phyloP scores from a whole-genome alignment of 2,888 invertebrate species.

The Trypoxylon attenuatum region DNA sequence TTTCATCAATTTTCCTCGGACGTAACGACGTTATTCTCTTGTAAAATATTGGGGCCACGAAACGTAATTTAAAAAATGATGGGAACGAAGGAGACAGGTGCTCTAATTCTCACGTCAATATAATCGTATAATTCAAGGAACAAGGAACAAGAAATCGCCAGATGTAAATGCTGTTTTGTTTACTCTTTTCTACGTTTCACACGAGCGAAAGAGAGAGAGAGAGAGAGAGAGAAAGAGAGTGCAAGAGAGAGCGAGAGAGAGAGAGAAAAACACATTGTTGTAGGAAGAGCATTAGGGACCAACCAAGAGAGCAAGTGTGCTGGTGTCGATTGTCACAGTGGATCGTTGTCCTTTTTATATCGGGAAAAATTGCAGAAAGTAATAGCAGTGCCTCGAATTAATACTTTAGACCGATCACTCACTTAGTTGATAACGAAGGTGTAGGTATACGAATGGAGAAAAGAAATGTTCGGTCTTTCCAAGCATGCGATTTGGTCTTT shows the following conservation, averaged over 20 bases:
- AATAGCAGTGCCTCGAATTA: slow-evolving; percentile 42
- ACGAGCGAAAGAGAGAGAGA: slow-evolving; percentile 14
- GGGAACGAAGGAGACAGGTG: slow-evolving; percentile 52
- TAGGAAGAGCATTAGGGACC: slow-evolving; percentile 65
- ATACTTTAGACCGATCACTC: slow-evolving; percentile 21
- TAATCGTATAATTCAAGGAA: slow-evolving; percentile 34
- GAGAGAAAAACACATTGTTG: slow-evolving; percentile 20
- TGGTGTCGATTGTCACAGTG: slow-evolving; percentile 56
- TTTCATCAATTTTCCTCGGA: slow-evolving; percentile 53
- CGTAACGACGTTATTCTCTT: slow-evolving; percentile 59
- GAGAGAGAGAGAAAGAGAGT: background rate
- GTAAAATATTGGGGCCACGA: slow-evolving; percentile 71
- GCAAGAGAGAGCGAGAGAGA: background rate
- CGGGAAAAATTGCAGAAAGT: slow-evolving; percentile 27
- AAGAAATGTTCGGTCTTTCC: background rate
- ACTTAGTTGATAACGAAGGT: slow-evolving; percentile 4
- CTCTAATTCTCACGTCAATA: slow-evolving; percentile 65
- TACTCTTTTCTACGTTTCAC: slow-evolving; percentile 39
- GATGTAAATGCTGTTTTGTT: slow-evolving; percentile 48
- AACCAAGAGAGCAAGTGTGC: slow-evolving; percentile 56
- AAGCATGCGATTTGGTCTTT: background rate
- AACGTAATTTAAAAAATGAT: slow-evolving; percentile 67
- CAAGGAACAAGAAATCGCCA: slow-evolving; percentile 42
- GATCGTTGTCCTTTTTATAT: slow-evolving; percentile 52
- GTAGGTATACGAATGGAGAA: background rate